phyloP scores from a whole-genome alignment of 1,140 invertebrate species.

The Ostrea denselamellosa region DNA sequence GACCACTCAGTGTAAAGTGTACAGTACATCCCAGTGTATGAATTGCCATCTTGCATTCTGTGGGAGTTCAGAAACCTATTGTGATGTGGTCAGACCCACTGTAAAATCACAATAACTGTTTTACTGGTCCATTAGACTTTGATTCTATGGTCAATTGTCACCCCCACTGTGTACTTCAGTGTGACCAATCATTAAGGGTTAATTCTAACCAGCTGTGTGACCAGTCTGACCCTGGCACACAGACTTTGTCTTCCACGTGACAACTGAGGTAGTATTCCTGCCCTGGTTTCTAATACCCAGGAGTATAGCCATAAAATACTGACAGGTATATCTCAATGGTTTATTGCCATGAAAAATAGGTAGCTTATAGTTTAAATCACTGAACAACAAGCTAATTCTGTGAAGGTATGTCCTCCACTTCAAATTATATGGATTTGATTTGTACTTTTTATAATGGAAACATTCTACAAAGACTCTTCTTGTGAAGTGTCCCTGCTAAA shows the following conservation, averaged over 20 bases:
- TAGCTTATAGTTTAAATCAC: too few species aligned
- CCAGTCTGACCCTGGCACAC: not conserved
- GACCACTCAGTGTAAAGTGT: not conserved
- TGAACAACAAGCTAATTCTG: too few species aligned
- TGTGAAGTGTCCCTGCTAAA: too few species aligned
- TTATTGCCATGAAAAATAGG: not conserved
- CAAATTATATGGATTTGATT: too few species aligned
- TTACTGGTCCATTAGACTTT: not conserved
- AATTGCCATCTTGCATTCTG: too few species aligned
- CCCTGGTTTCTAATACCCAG: not conserved
- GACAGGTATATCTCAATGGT: not conserved
- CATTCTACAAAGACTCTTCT: too few species aligned
- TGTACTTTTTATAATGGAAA: too few species aligned
- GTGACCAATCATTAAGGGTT: slow-evolving; percentile 10
- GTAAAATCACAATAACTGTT: not conserved
- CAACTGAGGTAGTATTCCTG: not conserved
- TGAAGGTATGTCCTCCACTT: too few species aligned
- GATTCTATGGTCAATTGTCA: not conserved
- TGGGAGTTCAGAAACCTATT: too few species aligned
- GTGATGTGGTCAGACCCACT: slow-evolving; percentile 2
- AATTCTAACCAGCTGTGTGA: slow-evolving; percentile 9
- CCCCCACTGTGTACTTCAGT: not conserved
- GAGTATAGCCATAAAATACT: not conserved
- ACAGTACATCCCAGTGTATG: too few species aligned
- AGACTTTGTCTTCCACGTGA: not conserved